Conservation (phyloP, 2,888 invertebrate species). For the Pammene fasciana region DNA sequence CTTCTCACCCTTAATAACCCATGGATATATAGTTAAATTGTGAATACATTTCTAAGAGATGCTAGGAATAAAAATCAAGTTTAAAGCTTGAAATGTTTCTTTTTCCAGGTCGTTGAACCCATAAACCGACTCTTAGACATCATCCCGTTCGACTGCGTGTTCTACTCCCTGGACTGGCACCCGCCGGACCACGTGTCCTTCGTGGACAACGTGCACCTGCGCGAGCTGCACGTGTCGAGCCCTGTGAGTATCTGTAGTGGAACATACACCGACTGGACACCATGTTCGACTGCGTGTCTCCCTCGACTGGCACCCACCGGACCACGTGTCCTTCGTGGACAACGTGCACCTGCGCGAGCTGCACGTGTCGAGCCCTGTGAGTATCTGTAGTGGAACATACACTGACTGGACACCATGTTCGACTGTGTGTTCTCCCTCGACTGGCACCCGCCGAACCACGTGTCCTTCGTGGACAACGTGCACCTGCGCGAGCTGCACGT, state of each 20-base stretch:
- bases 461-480: constrained; percentile 98
- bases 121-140: constrained; percentile 93
- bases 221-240: constrained; percentile 89
- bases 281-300: constrained; percentile 95
- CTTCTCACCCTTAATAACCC: no score
- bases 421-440: constrained; percentile 95
- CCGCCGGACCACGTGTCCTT: constrained; percentile 98
- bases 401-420: constrained; percentile 92
- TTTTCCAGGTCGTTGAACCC: constrained; percentile 90
- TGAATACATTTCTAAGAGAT: no score
- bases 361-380: constrained; percentile 88
- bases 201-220: constrained; percentile 93
- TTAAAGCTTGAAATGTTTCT: neutral
- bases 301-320: constrained; percentile 98
- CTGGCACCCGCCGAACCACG: constrained; percentile 98
- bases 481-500: constrained; percentile 88
- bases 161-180: constrained; percentile 99
- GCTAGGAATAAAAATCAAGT: no score
- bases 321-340: constrained; percentile 98
- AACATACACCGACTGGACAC: constrained; percentile 71
- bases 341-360: constrained; percentile 91
- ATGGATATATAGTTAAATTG: no score
- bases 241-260: constrained; percentile 76
- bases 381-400: constrained; percentile 81
- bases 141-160: constrained; percentile 92